Conservation (phyloP, 2,888 invertebrate species). For the Clostera curtula region DNA sequence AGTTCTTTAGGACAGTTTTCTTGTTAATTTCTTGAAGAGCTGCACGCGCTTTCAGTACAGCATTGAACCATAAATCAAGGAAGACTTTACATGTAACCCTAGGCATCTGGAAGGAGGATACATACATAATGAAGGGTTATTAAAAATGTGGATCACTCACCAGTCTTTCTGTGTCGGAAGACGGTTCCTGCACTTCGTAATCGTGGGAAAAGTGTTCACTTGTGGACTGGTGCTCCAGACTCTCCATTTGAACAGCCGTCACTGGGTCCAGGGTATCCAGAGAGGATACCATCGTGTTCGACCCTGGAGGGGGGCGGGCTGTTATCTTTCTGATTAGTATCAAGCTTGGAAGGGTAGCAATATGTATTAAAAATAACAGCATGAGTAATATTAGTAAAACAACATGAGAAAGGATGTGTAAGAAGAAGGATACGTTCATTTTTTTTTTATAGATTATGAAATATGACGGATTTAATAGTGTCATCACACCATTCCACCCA, state of each 20-base stretch:
- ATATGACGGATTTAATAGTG: too few species aligned
- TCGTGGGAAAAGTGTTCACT: constrained; percentile 64
- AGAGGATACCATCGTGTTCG: constrained; percentile 89
- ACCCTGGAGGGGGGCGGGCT: constrained; percentile 77
- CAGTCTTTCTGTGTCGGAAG: constrained; percentile 64
- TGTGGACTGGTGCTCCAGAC: constrained; percentile 60
- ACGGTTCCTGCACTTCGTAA: constrained; percentile 66
- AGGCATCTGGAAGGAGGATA: too few species aligned
- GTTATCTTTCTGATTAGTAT: constrained; percentile 71
- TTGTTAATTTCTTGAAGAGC: too few species aligned
- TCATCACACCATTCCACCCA: too few species aligned
- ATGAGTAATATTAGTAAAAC: constrained; percentile 6
- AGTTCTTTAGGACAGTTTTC: too few species aligned
- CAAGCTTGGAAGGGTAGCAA: constrained; percentile 58
- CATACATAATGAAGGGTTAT: too few species aligned
- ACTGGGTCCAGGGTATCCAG: constrained; percentile 80
- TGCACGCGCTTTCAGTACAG: too few species aligned
- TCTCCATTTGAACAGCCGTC: constrained; percentile 67
- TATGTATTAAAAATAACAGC: constrained; percentile 13
- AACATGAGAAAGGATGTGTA: too few species aligned
- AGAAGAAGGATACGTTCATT: too few species aligned
- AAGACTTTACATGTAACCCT: too few species aligned
- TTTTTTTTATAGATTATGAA: too few species aligned
- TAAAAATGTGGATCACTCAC: constrained; percentile 37
- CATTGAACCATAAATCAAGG: too few species aligned